Percentiles rank a stretch among this genome's conserved stretches.
phyloP scores from a whole-genome alignment of 1,140 invertebrate species.

The Trinorchestia longiramus region DNA sequence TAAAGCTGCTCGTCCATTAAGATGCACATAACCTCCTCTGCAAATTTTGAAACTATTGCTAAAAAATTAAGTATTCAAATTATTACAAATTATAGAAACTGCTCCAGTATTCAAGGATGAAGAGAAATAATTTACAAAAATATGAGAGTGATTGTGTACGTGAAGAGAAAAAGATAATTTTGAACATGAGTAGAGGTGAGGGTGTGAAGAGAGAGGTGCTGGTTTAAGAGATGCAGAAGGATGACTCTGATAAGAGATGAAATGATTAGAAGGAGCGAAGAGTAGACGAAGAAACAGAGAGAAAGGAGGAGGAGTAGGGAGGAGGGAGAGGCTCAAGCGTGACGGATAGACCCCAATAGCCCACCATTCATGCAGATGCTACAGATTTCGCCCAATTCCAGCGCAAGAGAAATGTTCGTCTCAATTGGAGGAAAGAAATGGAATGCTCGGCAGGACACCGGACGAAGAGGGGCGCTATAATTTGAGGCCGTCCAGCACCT shows the following conservation, averaged over 20 bases:
- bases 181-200: background rate
- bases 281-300: background rate
- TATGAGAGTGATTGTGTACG: background rate
- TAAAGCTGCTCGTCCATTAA: too few species aligned
- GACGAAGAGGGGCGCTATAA: background rate
- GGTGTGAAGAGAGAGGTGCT: background rate
- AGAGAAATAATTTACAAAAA: background rate
- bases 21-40: too few species aligned
- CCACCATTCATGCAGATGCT: slow-evolving; percentile 53
- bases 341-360: slow-evolving; percentile 40
- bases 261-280: background rate
- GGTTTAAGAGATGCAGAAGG: too few species aligned
- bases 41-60: too few species aligned
- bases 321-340: background rate
- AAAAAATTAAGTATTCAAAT: too few species aligned
- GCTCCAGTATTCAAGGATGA: too few species aligned
- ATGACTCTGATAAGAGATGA: background rate
- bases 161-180: background rate
- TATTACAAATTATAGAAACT: too few species aligned
- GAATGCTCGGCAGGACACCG: slow-evolving; percentile 23
- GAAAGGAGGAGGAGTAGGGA: background rate
- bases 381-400: slow-evolving; percentile 46
- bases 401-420: slow-evolving; percentile 39
- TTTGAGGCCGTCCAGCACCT: background rate
- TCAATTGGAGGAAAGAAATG: slow-evolving; percentile 49